Evolutionary conservation across 2,888 invertebrate genomes (phyloP).

Genomic region (Sinhomidia bicolor): DNA sequence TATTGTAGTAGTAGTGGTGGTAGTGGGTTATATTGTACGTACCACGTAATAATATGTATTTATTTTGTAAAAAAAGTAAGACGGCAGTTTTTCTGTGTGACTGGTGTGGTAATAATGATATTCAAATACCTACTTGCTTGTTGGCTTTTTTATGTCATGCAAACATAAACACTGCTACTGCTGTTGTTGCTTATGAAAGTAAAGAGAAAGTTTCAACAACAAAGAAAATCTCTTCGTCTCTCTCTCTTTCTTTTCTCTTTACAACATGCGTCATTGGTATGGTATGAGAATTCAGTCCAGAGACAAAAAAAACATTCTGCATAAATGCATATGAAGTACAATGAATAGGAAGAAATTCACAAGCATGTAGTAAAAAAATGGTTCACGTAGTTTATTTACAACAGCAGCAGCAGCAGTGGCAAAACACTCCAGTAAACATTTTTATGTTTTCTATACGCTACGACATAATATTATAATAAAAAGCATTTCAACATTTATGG

Average conservation of each 20-base stretch:
- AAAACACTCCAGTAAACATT: constrained; percentile 1
- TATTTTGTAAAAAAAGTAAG: not conserved
- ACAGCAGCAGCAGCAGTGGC: not conserved
- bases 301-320: constrained; percentile 27
- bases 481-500: not conserved
- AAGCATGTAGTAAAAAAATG: constrained; percentile 13
- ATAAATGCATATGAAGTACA: constrained; percentile 37
- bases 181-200: not conserved
- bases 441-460: not conserved
- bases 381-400: constrained; percentile 39
- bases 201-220: not conserved
- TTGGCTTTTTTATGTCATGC: not conserved
- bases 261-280: constrained; percentile 6
- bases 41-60: not conserved
- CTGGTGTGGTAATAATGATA: constrained; percentile 5
- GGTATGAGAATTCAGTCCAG: not conserved
- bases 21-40: too few species aligned
- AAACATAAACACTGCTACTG: not conserved
- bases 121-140: not conserved
- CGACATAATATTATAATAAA: not conserved
- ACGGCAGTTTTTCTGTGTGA: not conserved
- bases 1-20: too few species aligned
- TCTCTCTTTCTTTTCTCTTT: not conserved
- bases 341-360: constrained; percentile 33
- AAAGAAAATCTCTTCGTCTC: too few species aligned